A percentile compares a stretch with the other conserved stretches of the same genome.
Evolutionary conservation across 2,797 vertebrate genomes (phyloP).

Genomic region (Ceryle rudis): DNA sequence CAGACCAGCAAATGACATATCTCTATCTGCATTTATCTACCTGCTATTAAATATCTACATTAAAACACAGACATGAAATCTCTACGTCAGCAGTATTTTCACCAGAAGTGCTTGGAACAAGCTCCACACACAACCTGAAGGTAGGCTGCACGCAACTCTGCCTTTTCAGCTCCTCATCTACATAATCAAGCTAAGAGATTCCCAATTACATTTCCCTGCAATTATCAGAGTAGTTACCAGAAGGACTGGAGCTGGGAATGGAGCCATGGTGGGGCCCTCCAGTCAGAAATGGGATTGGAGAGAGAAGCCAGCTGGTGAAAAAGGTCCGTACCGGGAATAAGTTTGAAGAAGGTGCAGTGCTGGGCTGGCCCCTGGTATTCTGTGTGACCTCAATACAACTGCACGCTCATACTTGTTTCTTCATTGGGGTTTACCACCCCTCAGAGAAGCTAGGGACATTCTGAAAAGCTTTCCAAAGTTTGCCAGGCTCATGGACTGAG

Average conservation of each 20-base stretch:
- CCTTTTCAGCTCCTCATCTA: background rate
- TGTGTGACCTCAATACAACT: background rate
- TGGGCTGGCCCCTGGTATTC: background rate
- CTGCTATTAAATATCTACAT: background rate
- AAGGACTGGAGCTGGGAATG: background rate
- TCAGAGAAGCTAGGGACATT: background rate
- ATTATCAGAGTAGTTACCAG: background rate
- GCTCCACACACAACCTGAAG: background rate
- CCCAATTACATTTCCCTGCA: background rate
- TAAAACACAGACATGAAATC: background rate
- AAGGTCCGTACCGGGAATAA: background rate
- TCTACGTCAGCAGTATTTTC: background rate
- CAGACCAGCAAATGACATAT: accelerated
- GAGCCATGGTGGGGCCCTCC: background rate
- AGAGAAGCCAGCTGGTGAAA: background rate
- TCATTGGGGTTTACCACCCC: background rate
- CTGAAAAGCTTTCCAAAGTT: background rate
- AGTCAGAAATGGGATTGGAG: background rate
- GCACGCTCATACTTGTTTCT: background rate
- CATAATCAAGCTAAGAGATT: background rate
- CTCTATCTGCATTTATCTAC: background rate
- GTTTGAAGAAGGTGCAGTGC: background rate
- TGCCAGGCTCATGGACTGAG: background rate
- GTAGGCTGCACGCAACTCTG: background rate
- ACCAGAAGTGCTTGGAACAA: background rate